Evolutionary conservation across 2,888 invertebrate species (phyloP).

Genomic region (Trissoscelio sp.): DNA sequence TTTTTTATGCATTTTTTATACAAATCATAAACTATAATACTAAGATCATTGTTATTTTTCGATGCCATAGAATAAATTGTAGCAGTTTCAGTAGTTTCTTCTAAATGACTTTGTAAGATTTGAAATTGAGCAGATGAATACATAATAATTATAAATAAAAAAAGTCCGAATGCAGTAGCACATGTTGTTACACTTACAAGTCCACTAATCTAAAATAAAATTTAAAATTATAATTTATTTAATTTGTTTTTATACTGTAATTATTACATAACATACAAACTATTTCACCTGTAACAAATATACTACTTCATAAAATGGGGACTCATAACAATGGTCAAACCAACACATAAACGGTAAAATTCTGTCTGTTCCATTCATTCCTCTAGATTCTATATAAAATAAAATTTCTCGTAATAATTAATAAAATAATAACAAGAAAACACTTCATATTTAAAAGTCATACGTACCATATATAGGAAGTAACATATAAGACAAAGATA

Average conservation of each 20-base stretch:
- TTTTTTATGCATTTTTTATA: constrained; percentile 23
- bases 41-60: background rate
- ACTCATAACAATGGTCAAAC: background rate
- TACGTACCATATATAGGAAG: constrained; percentile 29
- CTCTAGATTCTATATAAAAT: background rate
- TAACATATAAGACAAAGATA: constrained; percentile 11
- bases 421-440: too few species aligned
- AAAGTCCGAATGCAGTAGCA: constrained; percentile 17
- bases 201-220: too few species aligned
- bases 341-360: background rate
- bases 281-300: background rate
- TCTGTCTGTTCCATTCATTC: background rate
- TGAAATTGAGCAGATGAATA: constrained; percentile 36
- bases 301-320: background rate
- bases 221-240: too few species aligned
- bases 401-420: too few species aligned
- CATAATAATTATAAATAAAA: constrained; percentile 21
- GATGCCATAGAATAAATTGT: too few species aligned
- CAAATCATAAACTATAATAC: background rate
- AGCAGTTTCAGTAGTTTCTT: constrained; percentile 1
- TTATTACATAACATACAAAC: too few species aligned
- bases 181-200: constrained; percentile 31
- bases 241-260: too few species aligned
- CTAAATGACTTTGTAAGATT: constrained; percentile 32
- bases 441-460: too few species aligned